Evolutionary conservation across 2,113 vertebrate genomes (phyloP), one percentile per base, ranked within the genome.

Genomic region (Archilochus colubris): DNA sequence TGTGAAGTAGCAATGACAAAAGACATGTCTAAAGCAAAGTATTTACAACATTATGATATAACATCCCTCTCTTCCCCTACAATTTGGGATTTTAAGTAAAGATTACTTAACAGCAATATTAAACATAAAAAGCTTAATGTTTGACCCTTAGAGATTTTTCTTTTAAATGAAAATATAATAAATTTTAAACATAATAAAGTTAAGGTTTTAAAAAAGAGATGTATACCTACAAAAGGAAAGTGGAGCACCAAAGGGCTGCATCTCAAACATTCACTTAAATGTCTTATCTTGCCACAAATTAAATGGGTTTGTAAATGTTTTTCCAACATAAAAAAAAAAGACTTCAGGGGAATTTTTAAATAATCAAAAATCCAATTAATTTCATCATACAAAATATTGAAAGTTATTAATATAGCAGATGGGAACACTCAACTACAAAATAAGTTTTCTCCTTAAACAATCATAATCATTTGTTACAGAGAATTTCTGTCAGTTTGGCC

Each of bases 131-230:
- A 66, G 10, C 6, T 59, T 72, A 51, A 72, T 27, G 14, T 48
- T 89, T 73, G 75, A 76, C 51, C 88, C 91, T 82, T 75, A 38
- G 69, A 95, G 43, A 93, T 4, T 58, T 86, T 85, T 80, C 33
- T 38, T 4, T 15, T 55, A 89, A 94, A 89, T 24, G 1, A 40
- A 48, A 31, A 40, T 16, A n/a, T 7, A 58, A 31, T 36, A 48
- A 17, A 28, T 53, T 79, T 40, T 17, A 7, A 62, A 70, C 81
- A 86, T 36, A 57, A 63, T 58, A 68, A 82, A 72, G 4, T 33
- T 36, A 55, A 68, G 24, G 10, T 27, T 38, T 89, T 43, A n/a
- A 83, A 28, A 82, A 83, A 88, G 19, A 51, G 10, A 38, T 51
- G 23, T 21, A 70, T 8, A 12, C 18, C 19, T 68, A 64, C 20